Evolutionary conservation across 2,797 vertebrate species (phyloP).

Genomic region (Macroramphosus scolopax): DNA sequence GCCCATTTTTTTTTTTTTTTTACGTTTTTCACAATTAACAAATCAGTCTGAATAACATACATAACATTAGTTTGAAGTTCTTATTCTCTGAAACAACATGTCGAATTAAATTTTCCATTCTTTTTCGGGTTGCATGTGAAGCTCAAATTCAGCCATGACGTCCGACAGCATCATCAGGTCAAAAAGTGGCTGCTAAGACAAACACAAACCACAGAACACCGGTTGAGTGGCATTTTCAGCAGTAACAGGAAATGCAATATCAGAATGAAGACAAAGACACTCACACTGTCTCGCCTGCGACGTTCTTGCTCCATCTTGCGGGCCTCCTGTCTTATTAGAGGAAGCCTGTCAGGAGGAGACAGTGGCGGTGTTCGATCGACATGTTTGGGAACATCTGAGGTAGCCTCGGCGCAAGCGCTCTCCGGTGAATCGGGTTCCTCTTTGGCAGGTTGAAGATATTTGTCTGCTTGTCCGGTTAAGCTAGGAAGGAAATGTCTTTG

Average conservation of each 20-base stretch:
- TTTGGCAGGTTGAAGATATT: constrained; percentile 18
- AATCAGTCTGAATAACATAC: constrained; percentile 2
- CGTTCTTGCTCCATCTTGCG: constrained; percentile 88
- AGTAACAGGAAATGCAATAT: not conserved
- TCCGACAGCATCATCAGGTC: constrained; percentile 89
- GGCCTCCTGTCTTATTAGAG: constrained; percentile 81
- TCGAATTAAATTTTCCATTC: too few species aligned
- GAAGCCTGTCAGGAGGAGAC: constrained; percentile 29
- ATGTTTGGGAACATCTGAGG: constrained; percentile 41
- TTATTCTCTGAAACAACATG: too few species aligned
- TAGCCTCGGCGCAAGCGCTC: constrained; percentile 41
- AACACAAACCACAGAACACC: constrained; percentile 14
- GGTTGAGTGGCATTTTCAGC: too few species aligned
- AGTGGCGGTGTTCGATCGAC: constrained; percentile 10
- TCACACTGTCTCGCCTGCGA: constrained; percentile 86
- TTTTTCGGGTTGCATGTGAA: constrained; percentile 83
- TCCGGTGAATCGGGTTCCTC: constrained; percentile 48
- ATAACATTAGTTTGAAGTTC: too few species aligned
- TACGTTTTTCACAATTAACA: not conserved
- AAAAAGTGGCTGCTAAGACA: constrained; percentile 82
- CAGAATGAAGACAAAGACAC: constrained; percentile 41
- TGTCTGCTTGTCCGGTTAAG: constrained; percentile 26
- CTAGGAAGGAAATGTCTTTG: constrained; percentile 30
- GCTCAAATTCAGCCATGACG: constrained; percentile 91
- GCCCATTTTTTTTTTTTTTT: constrained; percentile 1